Conservation (phyloP, 1,140 invertebrate species). For the Pristionchus pacificus region DNA sequence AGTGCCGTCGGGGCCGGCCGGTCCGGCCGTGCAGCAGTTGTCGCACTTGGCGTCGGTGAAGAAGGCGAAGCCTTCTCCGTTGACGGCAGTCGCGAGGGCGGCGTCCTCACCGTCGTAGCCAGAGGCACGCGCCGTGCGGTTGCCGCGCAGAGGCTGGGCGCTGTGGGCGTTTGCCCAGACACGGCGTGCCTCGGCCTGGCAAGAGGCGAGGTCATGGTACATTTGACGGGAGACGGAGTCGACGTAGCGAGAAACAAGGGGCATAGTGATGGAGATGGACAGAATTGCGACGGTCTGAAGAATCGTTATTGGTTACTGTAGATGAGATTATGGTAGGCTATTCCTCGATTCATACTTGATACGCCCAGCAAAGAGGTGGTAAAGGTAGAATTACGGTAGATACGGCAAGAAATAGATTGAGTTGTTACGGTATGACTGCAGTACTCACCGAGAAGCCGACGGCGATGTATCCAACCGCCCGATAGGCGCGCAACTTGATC, state of each 20-base stretch:
- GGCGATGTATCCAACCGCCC: too few species aligned
- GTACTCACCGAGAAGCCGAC: too few species aligned
- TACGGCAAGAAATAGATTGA: too few species aligned
- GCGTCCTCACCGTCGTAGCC: conserved; percentile 15
- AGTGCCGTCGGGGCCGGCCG: conserved; percentile 20
- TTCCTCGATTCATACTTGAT: too few species aligned
- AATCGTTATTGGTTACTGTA: too few species aligned
- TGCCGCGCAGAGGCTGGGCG: conserved; percentile 13
- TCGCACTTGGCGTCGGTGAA: conserved; percentile 21
- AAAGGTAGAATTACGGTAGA: too few species aligned
- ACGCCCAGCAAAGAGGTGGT: too few species aligned
- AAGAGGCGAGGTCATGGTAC: conserved; percentile 16
- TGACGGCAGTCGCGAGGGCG: too few species aligned
- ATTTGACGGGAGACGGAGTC: conserved; percentile 18
- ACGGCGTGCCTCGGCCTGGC: conserved; percentile 23
- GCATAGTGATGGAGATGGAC: conserved; percentile 9
- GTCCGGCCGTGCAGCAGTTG: conserved; percentile 21
- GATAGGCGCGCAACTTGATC: too few species aligned
- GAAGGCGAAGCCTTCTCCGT: background rate
- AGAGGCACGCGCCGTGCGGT: conserved; percentile 29
- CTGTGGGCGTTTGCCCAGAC: conserved; percentile 24
- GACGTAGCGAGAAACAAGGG: conserved; percentile 28
- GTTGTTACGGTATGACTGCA: too few species aligned
- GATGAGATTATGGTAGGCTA: too few species aligned
- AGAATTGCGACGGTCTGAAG: background rate